Evolutionary conservation across 2,888 invertebrate genomes (phyloP), one percentile per base, ranked within the genome.

Genomic region (Andrena haemorrhoa): DNA sequence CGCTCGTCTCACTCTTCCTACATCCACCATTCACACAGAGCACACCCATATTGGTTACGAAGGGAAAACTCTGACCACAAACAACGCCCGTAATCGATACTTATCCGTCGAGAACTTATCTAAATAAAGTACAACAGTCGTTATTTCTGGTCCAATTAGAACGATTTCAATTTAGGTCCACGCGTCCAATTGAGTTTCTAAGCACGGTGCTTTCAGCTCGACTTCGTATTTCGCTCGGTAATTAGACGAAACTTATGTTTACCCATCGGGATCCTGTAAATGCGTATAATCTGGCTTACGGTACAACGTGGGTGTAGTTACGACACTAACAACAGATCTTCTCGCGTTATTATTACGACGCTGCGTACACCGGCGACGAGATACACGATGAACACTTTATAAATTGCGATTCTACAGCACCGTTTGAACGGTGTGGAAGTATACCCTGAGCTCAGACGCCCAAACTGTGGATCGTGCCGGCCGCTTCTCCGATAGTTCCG

Each of bases 361-460:
- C 23, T 12, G 41, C 10, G 60, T 71, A 79, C 53, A 80, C 60
- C 51, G 49, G 72, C 41, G 75, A 78, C 68, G 60, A 61, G 65
- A 75, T 79, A 72, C 60, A 79, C 75, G 60, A 72, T 83, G 83
- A 83, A 83, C 83, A 79, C 83, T 75, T 83, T 79, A 75, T 49
- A 83, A 83, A 65, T 79, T 79, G 83, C 72, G 70, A 69, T 70
- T 78, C 83, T 83, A 79, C 60, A 61, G 68, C 83, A 83, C 74
- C 83, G 70, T n/a, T 61, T 47, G 23, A 72, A 74, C 53, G 73
- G 72, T 76, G 82, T 65, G 58, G 73, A 78, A 78, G 79, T 83
- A 72, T 83, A 78, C 83, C 83, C 83, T 83, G 83, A 83, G 83
- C 74, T 83, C 53, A 65, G 83, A 83, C 61, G 83, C 83, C 79